Conservation (phyloP, 2,797 vertebrate genomes). For the Enteromius unitaeniatus region DNA sequence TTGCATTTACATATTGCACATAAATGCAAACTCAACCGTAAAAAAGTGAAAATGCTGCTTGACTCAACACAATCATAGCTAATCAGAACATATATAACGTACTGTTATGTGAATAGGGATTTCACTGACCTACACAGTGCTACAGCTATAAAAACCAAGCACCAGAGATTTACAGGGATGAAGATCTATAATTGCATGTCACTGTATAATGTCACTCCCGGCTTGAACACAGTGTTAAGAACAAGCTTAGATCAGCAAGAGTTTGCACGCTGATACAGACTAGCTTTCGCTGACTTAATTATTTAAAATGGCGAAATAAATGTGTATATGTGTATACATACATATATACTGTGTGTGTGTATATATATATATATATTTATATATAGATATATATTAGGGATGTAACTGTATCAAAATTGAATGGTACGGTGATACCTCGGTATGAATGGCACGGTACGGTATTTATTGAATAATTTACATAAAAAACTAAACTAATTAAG, state of each 20-base stretch:
- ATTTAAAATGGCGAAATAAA: neutral
- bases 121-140: neutral
- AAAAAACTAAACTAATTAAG: no score
- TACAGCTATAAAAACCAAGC: neutral
- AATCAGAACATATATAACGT: neutral
- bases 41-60: slow-evolving; percentile 2
- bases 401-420: no score
- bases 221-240: neutral
- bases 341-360: no score
- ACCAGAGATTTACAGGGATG: neutral
- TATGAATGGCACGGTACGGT: no score
- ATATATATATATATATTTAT: no score
- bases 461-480: no score
- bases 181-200: neutral
- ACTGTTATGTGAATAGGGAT: slow-evolving; percentile 4
- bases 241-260: neutral
- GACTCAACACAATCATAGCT: neutral
- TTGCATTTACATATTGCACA: neutral
- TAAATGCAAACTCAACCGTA: neutral
- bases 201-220: neutral
- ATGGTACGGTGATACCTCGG: rapidly evolving
- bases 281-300: neutral
- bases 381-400: no score
- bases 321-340: no score
- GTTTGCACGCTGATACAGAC: neutral